A percentile compares a stretch with the other conserved stretches of the same genome.
Evolutionary conservation across 2,113 vertebrate species (phyloP).

Genomic region (Camelus bactrianus): DNA sequence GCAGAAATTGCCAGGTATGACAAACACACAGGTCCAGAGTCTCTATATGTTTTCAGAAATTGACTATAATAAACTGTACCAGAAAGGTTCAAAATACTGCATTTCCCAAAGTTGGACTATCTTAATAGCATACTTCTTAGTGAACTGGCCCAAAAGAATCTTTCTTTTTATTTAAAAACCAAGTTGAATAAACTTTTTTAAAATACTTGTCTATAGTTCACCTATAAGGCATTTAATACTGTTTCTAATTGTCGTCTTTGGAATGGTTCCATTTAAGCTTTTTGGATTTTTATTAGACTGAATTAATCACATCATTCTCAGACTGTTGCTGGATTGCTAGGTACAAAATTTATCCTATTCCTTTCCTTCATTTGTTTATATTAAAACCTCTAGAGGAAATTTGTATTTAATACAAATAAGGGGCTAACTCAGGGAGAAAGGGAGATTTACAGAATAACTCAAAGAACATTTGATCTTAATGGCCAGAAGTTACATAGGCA

Average conservation of each 20-base stretch:
- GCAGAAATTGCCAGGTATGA: neutral
- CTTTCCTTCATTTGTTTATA: neutral
- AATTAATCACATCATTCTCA: neutral
- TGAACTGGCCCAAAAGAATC: neutral
- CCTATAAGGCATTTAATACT: neutral
- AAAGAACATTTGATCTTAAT: constrained; percentile 4
- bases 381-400: neutral
- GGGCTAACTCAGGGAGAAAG: neutral
- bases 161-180: constrained; percentile 3
- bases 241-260: constrained; percentile 47
- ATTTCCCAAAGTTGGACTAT: neutral
- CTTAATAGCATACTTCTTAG: neutral
- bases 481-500: neutral
- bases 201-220: neutral
- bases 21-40: neutral
- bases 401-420: neutral
- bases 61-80: neutral
- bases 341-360: neutral
- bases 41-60: neutral
- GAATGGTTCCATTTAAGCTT: neutral
- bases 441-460: neutral
- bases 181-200: neutral
- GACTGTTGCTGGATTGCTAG: neutral
- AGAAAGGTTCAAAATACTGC: neutral
- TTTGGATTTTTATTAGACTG: neutral